Evolutionary conservation across 2,888 invertebrate species (phyloP), one percentile per base, ranked within the genome.

Genomic region (Pogonocherus hispidulus): DNA sequence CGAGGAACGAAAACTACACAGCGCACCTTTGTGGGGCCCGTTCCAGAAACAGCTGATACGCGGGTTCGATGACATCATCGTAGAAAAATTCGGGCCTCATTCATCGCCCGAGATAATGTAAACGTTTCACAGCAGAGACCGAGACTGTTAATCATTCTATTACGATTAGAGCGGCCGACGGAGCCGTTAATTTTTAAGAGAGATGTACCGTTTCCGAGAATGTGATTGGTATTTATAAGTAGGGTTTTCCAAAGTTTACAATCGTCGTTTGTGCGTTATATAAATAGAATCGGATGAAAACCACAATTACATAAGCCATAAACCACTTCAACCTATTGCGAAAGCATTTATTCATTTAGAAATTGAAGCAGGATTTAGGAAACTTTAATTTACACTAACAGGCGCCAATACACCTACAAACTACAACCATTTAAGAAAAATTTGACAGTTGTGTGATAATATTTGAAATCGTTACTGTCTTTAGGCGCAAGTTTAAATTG

Each of bases 51-150:
- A 70, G 67, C 70, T 67, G 70, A 67, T 70, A 56, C 60, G 23
- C 46, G 66, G 47, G 71, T 70, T 72, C 70, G 73, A 67, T 73
- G 73, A 73, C 73, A 68, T 71, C 73, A 73, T 56, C 20, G 66
- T 66, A 66, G 70, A 72, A 72, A 72, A 72, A 72, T 72, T 70
- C 70, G 66, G 64, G 69, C 69, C 69, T 49, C 69, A 66, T 69
- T 69, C 69, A 69, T 66, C 44, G 35, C 54, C 23, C 57, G 54
- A 16, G 23, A 55, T 55, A 64, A 49, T 41, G 66, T 52, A 51
- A 66, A 68, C 46, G 47, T 55, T 63, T 55, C 63, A 35, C 19
- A 55, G 41, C 27, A 8, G 27, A 27, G 27, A 27, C 27, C 27
- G 47, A 63, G 63, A 63, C 47, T 23, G 46, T 46, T 55, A 55